These are phyloP conservation scores for Sebastes kiyomatsui DNA, from an alignment of 2,797 vertebrate genomes.

Conservation along the genomic window DNA sequence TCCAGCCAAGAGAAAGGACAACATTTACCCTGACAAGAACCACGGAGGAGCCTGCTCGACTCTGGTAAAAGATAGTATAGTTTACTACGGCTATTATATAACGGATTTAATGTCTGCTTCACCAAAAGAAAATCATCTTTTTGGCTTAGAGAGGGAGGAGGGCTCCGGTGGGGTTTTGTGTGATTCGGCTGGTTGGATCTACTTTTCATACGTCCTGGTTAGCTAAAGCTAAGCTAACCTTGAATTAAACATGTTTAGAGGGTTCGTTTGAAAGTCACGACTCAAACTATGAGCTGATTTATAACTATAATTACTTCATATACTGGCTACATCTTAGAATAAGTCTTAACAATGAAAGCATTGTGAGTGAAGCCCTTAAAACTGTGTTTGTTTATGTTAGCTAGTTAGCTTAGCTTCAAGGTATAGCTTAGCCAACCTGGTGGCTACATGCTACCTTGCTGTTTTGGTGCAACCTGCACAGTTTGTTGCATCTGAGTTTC, in stretches of 20 bases:
- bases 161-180: slow-evolving; percentile 77
- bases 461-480: no score
- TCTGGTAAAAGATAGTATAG: slow-evolving; percentile 62
- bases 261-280: slow-evolving; percentile 7
- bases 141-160: slow-evolving; percentile 39
- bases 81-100: background rate
- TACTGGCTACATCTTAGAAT: fast-evolving
- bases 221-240: slow-evolving; percentile 62
- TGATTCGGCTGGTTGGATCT: slow-evolving; percentile 76
- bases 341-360: background rate
- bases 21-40: slow-evolving; percentile 43
- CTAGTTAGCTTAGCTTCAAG: slow-evolving; percentile 56
- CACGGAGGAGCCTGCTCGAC: slow-evolving; percentile 76
- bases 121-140: slow-evolving; percentile 64
- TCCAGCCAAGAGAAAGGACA: slow-evolving; percentile 68
- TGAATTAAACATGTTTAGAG: slow-evolving; percentile 40
- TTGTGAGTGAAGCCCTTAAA: background rate
- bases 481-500: no score
- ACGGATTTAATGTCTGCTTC: slow-evolving; percentile 12
- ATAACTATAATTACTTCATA: fast-evolving
- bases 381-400: slow-evolving; percentile 81
- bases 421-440: slow-evolving; percentile 56
- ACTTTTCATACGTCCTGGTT: slow-evolving; percentile 75
- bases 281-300: background rate
- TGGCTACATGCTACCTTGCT: background rate